A percentile compares a stretch with the other conserved stretches of the same genome.
These are phyloP conservation scores for Myrmecophaga tridactyla DNA, from an alignment of 2,113 vertebrate genomes.

Conservation along the genomic window DNA sequence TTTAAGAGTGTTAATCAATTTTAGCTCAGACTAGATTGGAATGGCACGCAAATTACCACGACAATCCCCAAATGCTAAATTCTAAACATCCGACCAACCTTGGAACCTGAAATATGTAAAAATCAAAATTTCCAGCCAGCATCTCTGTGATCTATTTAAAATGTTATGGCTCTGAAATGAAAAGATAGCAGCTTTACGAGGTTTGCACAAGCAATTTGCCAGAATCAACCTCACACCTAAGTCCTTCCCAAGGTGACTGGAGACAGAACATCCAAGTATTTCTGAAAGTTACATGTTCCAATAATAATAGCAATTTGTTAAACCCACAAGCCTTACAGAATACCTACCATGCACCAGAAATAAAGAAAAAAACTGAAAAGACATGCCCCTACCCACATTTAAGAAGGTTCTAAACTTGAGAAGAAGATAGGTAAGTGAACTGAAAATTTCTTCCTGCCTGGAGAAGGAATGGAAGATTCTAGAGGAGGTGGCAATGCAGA, in stretches of 20 bases:
- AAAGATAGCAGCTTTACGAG: constrained; percentile 64
- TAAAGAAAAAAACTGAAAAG: not conserved
- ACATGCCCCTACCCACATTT: accelerated
- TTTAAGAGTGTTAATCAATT: constrained; percentile 77
- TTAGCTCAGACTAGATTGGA: constrained; percentile 72
- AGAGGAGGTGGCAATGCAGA: too few species aligned
- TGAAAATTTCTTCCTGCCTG: not conserved
- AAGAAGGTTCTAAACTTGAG: not conserved
- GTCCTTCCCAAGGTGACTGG: constrained; percentile 45
- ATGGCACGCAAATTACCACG: constrained; percentile 72
- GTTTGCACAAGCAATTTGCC: not conserved
- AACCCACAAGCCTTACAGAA: not conserved
- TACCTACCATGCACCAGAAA: not conserved
- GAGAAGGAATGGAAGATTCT: not conserved
- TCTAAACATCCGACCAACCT: constrained; percentile 57
- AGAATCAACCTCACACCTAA: not conserved
- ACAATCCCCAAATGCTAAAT: constrained; percentile 72
- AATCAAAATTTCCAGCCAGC: constrained; percentile 46
- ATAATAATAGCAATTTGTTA: not conserved
- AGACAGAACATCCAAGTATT: not conserved
- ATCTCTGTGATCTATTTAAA: constrained; percentile 59
- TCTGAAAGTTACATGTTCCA: not conserved
- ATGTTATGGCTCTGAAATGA: constrained; percentile 52
- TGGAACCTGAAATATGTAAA: constrained; percentile 42
- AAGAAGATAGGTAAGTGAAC: accelerated